Evolutionary conservation across 2,113 vertebrate species (phyloP), one percentile per base, ranked within the genome.

Genomic region (Archilochus colubris): DNA sequence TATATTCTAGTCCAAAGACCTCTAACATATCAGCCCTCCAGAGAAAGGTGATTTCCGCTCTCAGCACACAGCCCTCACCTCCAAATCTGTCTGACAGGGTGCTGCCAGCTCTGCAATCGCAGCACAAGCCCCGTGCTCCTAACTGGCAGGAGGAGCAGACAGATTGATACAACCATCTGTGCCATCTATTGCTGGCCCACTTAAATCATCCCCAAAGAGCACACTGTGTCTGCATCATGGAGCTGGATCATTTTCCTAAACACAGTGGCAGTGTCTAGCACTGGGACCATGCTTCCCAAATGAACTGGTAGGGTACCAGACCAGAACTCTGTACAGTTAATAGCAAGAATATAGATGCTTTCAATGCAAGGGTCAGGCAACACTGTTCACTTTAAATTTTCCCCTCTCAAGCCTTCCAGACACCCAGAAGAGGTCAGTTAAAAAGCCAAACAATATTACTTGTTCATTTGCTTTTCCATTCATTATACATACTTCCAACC

Each of bases 191-290:
- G 14, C 46, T 27, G 18, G 20, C 28, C 30, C 20, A 6, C 43
- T 77, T 10, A 70, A 28, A 25, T 23, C 36, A 50, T 12, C 43
- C 51, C 59, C 28, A 74, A 53, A 38, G 9, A 9, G 44, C 12
- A 48, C 14, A 4, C 27, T 30, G 20, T 15, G 67, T 19, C 38
- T 33, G n/a, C 6, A 8, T 6, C 1, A 0, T 5, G 14, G 57
- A 70, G 19, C 10, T 2, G 1, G 46, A 51, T 81, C 22, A 2
- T 54, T n/a, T 81, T 78, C 38, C 76, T n/a, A 15, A 46, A 7
- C 25, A 3, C 68, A 31, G 12, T 17, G 23, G 33, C 67, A 66
- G 18, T 10, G 22, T 40, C 54, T 78, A 7, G 27, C 48, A 7
- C 76, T 24, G 46, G 8, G 9, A 40, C 7, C 21, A 24, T 0